phyloP scores from a whole-genome alignment of 2,888 invertebrate species.

The Tetropium fuscum region DNA sequence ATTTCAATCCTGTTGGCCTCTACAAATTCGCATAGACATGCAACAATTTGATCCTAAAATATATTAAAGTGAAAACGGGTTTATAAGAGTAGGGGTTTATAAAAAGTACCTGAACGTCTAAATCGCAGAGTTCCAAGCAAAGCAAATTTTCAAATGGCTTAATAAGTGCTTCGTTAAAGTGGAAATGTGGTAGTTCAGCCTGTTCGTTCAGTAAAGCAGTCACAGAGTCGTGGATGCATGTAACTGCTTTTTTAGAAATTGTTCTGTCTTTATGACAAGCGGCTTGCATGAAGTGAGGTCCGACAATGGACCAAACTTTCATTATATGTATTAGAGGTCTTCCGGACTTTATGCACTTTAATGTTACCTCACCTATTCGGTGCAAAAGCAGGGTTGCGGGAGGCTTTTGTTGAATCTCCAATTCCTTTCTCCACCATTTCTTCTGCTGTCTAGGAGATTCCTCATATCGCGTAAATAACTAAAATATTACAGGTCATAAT shows the following conservation, averaged over 20 bases:
- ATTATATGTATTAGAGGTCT: conserved; percentile 91
- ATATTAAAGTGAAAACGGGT: conserved; percentile 22
- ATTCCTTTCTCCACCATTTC: conserved; percentile 64
- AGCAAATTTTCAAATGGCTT: conserved; percentile 96
- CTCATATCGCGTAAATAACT: conserved; percentile 64
- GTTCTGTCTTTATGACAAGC: conserved; percentile 91
- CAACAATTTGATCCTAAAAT: conserved; percentile 83
- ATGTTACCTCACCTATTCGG: conserved; percentile 88
- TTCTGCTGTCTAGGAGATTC: conserved; percentile 65
- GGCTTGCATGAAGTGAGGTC: conserved; percentile 95
- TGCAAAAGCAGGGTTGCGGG: conserved; percentile 77
- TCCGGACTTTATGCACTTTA: conserved; percentile 88
- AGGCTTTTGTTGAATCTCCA: conserved; percentile 63
- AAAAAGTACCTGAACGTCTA: conserved; percentile 81
- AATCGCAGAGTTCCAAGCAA: conserved; percentile 92
- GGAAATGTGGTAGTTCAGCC: conserved; percentile 91
- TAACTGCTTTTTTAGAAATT: conserved; percentile 91
- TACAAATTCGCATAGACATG: conserved; percentile 95
- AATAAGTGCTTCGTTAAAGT: conserved; percentile 94
- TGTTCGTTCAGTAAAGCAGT: conserved; percentile 89
- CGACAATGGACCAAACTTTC: conserved; percentile 92
- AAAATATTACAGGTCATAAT: conserved; percentile 28
- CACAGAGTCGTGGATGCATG: conserved; percentile 92
- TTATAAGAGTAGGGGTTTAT: conserved; percentile 64
- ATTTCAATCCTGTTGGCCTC: conserved; percentile 95